phyloP scores from a whole-genome alignment of 2,797 vertebrate species.

The Clamator glandarius region DNA sequence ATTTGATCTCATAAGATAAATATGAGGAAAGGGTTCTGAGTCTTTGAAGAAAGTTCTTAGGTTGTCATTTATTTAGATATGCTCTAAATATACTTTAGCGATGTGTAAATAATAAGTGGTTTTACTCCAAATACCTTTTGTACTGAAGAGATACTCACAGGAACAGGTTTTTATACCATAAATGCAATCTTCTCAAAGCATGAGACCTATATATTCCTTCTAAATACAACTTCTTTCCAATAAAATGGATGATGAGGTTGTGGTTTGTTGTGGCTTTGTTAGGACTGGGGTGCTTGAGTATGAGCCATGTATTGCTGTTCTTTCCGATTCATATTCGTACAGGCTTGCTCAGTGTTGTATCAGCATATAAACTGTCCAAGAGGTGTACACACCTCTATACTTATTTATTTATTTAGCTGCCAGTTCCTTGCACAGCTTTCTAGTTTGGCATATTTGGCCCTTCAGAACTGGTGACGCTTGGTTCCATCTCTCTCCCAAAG shows the following conservation, averaged over 20 bases:
- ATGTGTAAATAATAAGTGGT: not conserved
- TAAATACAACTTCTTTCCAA: not conserved
- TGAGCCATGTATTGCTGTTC: not conserved
- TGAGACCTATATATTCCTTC: not conserved
- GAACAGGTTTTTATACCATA: not conserved
- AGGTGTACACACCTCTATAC: not conserved
- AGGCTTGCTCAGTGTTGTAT: not conserved
- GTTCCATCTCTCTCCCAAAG: not conserved
- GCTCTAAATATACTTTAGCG: not conserved
- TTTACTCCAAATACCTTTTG: not conserved
- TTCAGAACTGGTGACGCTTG: not conserved
- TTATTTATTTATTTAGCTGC: not conserved
- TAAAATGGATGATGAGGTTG: not conserved
- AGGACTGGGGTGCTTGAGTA: not conserved
- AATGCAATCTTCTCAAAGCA: not conserved
- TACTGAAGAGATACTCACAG: rapidly evolving
- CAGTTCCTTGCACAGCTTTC: not conserved
- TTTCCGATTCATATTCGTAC: not conserved
- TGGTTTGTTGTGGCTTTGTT: not conserved
- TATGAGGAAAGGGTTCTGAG: not conserved
- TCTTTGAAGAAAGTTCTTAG: not conserved
- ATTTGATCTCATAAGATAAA: not conserved
- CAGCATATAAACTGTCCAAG: not conserved
- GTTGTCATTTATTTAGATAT: not conserved
- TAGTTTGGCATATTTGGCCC: not conserved